Percentiles rank a stretch among this genome's conserved stretches.
phyloP scores from a whole-genome alignment of 2,888 invertebrate species.

The Xanthia togata region DNA sequence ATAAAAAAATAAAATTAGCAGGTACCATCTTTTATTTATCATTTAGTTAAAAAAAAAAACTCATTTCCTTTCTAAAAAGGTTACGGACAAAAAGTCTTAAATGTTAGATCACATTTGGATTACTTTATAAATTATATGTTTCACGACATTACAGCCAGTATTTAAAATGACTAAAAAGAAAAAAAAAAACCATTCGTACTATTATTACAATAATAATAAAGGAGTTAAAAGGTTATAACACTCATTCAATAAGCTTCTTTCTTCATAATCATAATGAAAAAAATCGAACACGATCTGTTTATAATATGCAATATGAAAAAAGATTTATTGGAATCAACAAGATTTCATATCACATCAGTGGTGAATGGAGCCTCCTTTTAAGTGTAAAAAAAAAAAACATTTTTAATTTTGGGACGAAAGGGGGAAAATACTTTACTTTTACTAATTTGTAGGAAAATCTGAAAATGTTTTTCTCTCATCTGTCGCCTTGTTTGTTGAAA shows the following conservation, averaged over 20 bases:
- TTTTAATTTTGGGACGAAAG: background rate
- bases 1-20: background rate
- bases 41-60: background rate
- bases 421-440: conserved; percentile 11
- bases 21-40: background rate
- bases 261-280: background rate
- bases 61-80: conserved; percentile 14
- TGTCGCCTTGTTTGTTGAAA: conserved; percentile 28
- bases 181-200: background rate
- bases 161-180: background rate
- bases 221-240: background rate
- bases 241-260: background rate
- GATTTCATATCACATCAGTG: too few species aligned
- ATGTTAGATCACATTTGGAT: too few species aligned
- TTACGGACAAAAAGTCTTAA: too few species aligned
- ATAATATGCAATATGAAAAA: too few species aligned
- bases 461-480: background rate
- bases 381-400: too few species aligned
- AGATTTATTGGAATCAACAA: too few species aligned
- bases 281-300: background rate
- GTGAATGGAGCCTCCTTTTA: too few species aligned
- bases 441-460: conserved; percentile 12
- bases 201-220: background rate
- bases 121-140: background rate
- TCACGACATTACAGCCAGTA: background rate